phyloP scores from a whole-genome alignment of 2,888 invertebrate species.

The Pantelozetes paolii region DNA sequence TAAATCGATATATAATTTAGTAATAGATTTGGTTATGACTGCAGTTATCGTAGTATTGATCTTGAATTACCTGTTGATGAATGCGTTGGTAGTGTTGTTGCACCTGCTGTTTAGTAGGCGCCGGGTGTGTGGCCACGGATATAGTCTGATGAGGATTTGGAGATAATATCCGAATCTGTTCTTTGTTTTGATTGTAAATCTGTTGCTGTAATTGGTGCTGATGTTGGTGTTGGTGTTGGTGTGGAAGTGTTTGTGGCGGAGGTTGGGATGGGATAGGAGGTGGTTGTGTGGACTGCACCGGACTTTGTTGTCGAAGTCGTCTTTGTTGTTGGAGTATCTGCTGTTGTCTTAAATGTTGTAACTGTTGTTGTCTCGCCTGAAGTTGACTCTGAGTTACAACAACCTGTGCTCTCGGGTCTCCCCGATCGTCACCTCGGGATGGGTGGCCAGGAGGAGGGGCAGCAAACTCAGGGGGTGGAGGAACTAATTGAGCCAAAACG shows the following conservation, averaged over 20 bases:
- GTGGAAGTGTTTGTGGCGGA: slow-evolving; percentile 8
- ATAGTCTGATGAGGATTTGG: background rate
- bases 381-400: slow-evolving; percentile 32
- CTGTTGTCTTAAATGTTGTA: slow-evolving; percentile 7
- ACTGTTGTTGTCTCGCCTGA: slow-evolving; percentile 37
- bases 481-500: slow-evolving; percentile 48
- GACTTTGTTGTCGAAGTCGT: background rate
- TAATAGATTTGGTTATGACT: background rate
- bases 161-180: slow-evolving; percentile 8
- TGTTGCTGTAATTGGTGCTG: background rate
- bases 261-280: slow-evolving; percentile 27
- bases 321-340: background rate
- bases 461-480: slow-evolving; percentile 50
- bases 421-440: background rate
- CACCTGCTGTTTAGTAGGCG: background rate
- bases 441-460: slow-evolving; percentile 43
- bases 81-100: background rate
- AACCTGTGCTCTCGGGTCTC: background rate
- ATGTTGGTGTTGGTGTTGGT: slow-evolving; percentile 23
- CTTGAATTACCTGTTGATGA: slow-evolving; percentile 2
- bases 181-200: background rate
- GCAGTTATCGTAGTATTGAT: background rate
- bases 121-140: background rate
- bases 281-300: background rate
- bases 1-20: background rate